Base-by-base conservation (phyloP, 2,888 invertebrate genomes). In the Acanthacorydalis orientalis region DNA sequence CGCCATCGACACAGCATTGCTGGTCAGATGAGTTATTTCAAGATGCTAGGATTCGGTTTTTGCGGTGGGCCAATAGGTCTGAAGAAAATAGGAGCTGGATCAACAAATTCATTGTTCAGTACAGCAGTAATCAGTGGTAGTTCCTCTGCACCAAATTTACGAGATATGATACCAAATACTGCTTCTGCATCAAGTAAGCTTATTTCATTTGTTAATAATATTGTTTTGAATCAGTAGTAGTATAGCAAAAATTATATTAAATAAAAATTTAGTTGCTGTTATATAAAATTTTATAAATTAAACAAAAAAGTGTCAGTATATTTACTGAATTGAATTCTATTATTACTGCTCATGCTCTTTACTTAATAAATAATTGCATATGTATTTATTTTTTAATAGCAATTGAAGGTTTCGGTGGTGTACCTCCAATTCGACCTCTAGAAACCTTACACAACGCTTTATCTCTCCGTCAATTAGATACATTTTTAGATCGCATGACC, bases 401-500 rank as follows among this genome's bases (percentile, higher is more conserved):
- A 47, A 74, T 86, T 62, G 86, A 86, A 67, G 88, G 87, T 33
- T 87, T 87, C 65, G 88, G 87, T 51, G 88, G 89, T 49, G 93
- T 95, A 53, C 97, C 97, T 31, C 87, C 93, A 1, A 90, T 98
- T 57, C 81, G 96, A 33, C 95, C 96, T 1, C 69, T 98, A 64
- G 97, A 98, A 72, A 98, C 97, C 4, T 72, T 98, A 51, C 97
- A 98, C 74, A 97, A 98, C 69, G 90, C 93, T 43, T 71, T 97
- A 54, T 95, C 93, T 44, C 72, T 95, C 60, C 80, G 84, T 40
- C 92, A 96, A 64, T 70, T 97, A 58, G 95, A 96, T 64, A 73
- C 69, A 41, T 97, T 93, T 67, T 70, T 97, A 64, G 87, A 88
- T 59, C 78, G 82, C 56, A 87, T 92, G 74, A 86, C 88, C 12